Conservation (phyloP, 2,113 vertebrate species). For the Tachuris rubrigastra region DNA sequence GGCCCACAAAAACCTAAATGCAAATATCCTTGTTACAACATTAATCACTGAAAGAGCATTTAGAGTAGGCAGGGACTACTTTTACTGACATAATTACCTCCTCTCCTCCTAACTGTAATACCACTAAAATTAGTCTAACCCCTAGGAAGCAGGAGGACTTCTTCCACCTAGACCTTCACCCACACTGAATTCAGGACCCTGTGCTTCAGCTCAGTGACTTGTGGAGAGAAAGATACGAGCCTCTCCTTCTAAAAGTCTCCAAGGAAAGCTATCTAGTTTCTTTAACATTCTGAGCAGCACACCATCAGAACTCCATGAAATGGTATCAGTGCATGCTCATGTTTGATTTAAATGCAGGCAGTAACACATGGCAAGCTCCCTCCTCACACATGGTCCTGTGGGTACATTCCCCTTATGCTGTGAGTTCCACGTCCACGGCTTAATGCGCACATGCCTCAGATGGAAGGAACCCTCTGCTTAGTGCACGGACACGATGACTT, state of each 20-base stretch:
- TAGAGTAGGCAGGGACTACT: not conserved
- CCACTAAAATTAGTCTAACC: not conserved
- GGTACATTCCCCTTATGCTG: not conserved
- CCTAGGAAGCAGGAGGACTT: not conserved
- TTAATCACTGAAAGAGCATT: not conserved
- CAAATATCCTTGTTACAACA: not conserved
- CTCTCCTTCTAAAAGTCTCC: not conserved
- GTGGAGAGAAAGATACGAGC: not conserved
- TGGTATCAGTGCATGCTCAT: not conserved
- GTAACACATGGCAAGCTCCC: not conserved
- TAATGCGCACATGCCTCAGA: not conserved
- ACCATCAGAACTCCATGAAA: not conserved
- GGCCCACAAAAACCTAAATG: not conserved
- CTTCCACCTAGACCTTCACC: not conserved
- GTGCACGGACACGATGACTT: not conserved
- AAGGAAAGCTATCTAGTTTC: not conserved
- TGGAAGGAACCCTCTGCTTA: not conserved
- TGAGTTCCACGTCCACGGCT: not conserved
- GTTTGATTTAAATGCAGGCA: not conserved
- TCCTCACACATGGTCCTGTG: not conserved
- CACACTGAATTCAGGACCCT: not conserved
- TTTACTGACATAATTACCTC: not conserved
- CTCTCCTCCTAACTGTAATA: not conserved
- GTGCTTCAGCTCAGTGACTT: not conserved
- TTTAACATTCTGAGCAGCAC: accelerated